Evolutionary conservation across 2,797 vertebrate species (phyloP).

Genomic region (Oceanodroma leucorhoa): DNA sequence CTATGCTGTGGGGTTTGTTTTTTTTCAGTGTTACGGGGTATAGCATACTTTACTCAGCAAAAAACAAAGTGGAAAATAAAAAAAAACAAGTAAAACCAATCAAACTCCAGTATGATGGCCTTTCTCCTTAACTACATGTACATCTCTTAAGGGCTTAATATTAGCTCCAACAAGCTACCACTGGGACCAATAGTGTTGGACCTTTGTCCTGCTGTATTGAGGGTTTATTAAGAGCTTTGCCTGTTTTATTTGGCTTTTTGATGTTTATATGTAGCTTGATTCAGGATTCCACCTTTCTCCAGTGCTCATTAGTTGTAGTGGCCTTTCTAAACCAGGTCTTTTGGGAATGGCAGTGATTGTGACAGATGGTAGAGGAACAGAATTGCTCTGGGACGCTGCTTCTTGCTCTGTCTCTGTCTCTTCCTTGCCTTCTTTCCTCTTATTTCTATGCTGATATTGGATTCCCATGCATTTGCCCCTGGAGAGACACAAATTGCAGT

Average conservation of each 20-base stretch:
- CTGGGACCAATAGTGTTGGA: constrained; percentile 53
- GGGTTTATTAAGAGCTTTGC: constrained; percentile 58
- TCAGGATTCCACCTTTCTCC: constrained; percentile 65
- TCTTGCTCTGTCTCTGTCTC: constrained; percentile 53
- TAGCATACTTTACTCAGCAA: not conserved
- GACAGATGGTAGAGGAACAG: constrained; percentile 75
- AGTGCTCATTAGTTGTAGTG: constrained; percentile 67
- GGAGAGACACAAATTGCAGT: constrained; percentile 69
- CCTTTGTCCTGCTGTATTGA: constrained; percentile 55
- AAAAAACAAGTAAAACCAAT: not conserved
- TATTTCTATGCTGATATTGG: constrained; percentile 58
- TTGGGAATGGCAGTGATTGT: constrained; percentile 65
- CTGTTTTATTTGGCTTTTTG: constrained; percentile 49
- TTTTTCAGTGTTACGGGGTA: not conserved
- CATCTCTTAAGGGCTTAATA: constrained; percentile 44
- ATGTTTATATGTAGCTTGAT: constrained; percentile 70
- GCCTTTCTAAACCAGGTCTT: constrained; percentile 73
- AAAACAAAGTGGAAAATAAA: not conserved
- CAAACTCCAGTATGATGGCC: not conserved
- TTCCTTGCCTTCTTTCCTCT: constrained; percentile 30
- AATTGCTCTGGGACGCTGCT: constrained; percentile 60
- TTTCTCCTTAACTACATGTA: not conserved
- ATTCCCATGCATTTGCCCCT: constrained; percentile 74
- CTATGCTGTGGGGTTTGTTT: not conserved
- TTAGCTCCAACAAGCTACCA: not conserved